Evolutionary conservation across 1,140 invertebrate genomes (phyloP).

Genomic region (Nephotettix cincticeps): DNA sequence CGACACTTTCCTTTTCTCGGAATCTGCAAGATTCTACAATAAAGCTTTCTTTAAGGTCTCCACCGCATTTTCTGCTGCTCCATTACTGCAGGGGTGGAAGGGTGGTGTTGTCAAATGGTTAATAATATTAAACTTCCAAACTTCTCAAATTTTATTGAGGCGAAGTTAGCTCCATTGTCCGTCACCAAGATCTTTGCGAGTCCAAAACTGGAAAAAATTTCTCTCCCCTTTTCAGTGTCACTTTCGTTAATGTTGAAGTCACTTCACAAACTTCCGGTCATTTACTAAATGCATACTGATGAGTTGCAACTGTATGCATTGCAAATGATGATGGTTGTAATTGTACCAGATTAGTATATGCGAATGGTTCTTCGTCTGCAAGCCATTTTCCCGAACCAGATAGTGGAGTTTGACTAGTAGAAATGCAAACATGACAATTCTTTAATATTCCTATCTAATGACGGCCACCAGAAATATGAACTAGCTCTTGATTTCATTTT

Average conservation of each 20-base stretch:
- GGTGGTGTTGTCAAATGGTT: background rate
- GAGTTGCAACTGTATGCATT: too few relatives aligned
- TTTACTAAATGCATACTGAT: background rate
- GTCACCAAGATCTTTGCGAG: background rate
- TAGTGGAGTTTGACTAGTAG: too few relatives aligned
- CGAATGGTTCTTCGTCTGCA: background rate
- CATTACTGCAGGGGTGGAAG: too few relatives aligned
- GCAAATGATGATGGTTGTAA: too few relatives aligned
- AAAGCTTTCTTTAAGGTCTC: too few relatives aligned
- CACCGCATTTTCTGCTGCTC: too few relatives aligned
- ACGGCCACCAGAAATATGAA: background rate
- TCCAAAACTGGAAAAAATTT: background rate
- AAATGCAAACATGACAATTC: too few relatives aligned
- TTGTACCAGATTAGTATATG: background rate
- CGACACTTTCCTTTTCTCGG: too few relatives aligned
- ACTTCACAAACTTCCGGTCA: background rate
- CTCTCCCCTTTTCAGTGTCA: background rate
- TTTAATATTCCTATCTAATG: background rate
- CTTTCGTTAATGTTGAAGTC: background rate
- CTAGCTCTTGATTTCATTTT: background rate
- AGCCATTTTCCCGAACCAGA: background rate
- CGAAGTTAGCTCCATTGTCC: background rate
- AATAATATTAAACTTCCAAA: too few relatives aligned
- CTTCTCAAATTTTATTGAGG: background rate
- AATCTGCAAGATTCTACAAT: too few relatives aligned